These are phyloP conservation scores for Falco novaeseelandiae DNA, from an alignment of 2,797 vertebrate genomes.

Conservation along the genomic window DNA sequence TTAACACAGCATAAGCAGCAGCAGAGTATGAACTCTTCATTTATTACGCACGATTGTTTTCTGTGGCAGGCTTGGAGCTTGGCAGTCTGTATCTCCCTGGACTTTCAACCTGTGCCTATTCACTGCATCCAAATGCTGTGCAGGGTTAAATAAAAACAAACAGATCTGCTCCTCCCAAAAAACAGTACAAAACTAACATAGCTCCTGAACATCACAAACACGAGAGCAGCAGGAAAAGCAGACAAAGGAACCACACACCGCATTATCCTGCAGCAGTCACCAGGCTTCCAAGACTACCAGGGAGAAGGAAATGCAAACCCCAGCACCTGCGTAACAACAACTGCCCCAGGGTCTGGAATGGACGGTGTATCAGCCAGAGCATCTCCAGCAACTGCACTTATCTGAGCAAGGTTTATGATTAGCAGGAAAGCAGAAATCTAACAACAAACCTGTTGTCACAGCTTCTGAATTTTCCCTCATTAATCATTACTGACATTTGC, in stretches of 20 bases:
- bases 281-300: neutral
- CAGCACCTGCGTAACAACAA: neutral
- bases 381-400: neutral
- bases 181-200: neutral
- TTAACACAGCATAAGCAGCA: slow-evolving; percentile 9
- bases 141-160: neutral
- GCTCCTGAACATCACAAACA: neutral
- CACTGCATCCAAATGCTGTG: neutral
- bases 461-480: neutral
- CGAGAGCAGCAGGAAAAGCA: neutral
- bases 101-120: rapidly evolving
- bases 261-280: neutral
- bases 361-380: neutral
- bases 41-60: neutral
- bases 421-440: neutral
- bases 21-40: neutral
- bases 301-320: neutral
- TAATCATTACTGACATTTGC: neutral
- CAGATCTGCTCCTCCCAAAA: neutral
- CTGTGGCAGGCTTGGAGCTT: neutral
- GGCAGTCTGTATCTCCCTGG: neutral
- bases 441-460: neutral
- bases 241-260: neutral
- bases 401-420: neutral
- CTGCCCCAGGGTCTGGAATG: neutral